A percentile compares a stretch with the other conserved stretches of the same genome.
phyloP scores from a whole-genome alignment of 2,888 invertebrate species.

The Stegophylla sp. region DNA sequence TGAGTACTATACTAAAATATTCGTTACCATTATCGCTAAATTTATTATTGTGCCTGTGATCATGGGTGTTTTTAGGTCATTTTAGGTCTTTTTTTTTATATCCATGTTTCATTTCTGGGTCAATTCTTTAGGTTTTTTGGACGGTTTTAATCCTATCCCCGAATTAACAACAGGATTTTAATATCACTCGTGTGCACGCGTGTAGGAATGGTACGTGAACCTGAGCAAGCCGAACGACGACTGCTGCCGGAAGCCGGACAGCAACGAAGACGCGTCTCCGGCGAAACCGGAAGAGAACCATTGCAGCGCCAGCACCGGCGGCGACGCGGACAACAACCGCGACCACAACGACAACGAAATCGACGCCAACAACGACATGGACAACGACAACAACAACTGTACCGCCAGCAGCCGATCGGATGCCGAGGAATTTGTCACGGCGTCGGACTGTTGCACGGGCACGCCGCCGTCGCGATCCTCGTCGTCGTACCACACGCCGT shows the following conservation, averaged over 20 bases:
- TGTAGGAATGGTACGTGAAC: constrained; percentile 58
- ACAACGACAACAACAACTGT: constrained; percentile 11
- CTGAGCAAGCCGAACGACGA: constrained; percentile 18
- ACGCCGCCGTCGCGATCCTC: constrained; percentile 72
- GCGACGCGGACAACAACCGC: background rate
- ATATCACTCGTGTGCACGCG: background rate
- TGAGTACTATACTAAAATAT: too few species aligned
- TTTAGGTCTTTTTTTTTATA: too few species aligned
- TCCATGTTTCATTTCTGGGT: too few species aligned
- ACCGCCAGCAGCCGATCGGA: constrained; percentile 65
- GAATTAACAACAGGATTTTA: too few species aligned
- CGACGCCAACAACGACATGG: constrained; percentile 56
- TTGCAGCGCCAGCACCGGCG: constrained; percentile 16
- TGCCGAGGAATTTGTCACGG: constrained; percentile 72
- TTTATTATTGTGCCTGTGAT: too few species aligned
- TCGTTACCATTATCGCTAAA: too few species aligned
- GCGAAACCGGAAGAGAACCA: constrained; percentile 34
- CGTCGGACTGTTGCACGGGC: constrained; percentile 73
- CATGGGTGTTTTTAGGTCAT: too few species aligned
- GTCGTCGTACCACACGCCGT: constrained; percentile 75
- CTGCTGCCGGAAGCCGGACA: background rate
- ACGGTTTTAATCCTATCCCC: too few species aligned
- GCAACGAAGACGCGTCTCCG: background rate
- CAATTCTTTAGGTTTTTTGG: too few species aligned
- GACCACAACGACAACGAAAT: constrained; percentile 15